Evolutionary conservation across 2,113 vertebrate genomes (phyloP), one percentile per base, ranked within the genome.

Genomic region (Psilopogon haemacephalus): DNA sequence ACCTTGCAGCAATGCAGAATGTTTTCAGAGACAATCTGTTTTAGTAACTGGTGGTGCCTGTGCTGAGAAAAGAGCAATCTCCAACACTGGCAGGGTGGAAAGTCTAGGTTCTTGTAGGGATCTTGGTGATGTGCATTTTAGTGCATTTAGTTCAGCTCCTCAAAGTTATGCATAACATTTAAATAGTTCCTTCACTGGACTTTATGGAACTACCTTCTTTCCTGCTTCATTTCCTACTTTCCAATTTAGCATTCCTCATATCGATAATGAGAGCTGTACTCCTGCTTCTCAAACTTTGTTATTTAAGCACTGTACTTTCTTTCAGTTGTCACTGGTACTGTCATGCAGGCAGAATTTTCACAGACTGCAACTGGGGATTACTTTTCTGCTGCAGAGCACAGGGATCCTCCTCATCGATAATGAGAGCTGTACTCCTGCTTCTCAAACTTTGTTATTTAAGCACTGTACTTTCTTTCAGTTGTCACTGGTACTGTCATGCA

Each of bases 221-320:
- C 94, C 40, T 92, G 63, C 80, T 81, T 86, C 4, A 73, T 91
- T 91, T 90, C 70, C 67, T 89, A 15, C 46, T 77, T 84, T 59
- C 17, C 59, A 62, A 15, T 73, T 84, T 42, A 65, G 52, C 55
- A 65, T 89, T 93, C 50, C 52, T 93, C 33, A 17, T 67, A n/a
- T 68, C 42, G 83, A 23, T 52, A 73, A 69, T 19, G 24, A 89
- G 7, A 75, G 3, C 6, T 82, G 11, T 72, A 56, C 27, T 58
- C 6, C 54, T 63, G 50, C 59, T 84, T 92, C 33, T 67, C 33
- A 65, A 60, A 40, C 8, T 13, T 64, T 50, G 17, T 65, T 81
- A 20, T 38, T 65, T 58, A 70, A 81, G 55, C 54, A 55, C 32
- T 67, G 20, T 26, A 15, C 44, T 86, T 74, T 32, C 50, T 74